A percentile compares a stretch with the other conserved stretches of the same genome.
These are phyloP conservation scores for Sphenopsis melanotis DNA, from an alignment of 2,797 vertebrate species.

Conservation along the genomic window DNA sequence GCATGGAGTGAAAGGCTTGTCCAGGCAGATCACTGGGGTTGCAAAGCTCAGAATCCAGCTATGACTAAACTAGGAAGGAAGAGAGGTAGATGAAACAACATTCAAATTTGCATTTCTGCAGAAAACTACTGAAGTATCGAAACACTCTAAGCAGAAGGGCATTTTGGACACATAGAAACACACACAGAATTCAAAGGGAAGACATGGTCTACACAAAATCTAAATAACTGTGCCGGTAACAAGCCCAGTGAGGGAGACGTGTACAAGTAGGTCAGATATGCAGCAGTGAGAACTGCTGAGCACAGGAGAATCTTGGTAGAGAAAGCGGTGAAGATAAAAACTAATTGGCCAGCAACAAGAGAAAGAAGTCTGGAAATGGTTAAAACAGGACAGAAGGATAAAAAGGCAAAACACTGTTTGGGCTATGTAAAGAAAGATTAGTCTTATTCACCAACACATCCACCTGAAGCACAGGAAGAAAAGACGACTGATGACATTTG, in stretches of 20 bases:
- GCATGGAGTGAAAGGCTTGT: constrained; percentile 15
- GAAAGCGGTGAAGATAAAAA: neutral
- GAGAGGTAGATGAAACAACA: constrained; percentile 9
- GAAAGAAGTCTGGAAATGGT: neutral
- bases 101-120: neutral
- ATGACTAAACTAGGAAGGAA: constrained; percentile 18
- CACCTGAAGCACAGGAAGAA: neutral
- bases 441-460: neutral
- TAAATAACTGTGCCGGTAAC: neutral
- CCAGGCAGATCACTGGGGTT: neutral
- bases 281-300: constrained; percentile 28
- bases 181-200: neutral
- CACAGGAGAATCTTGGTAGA: neutral
- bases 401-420: neutral
- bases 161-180: constrained; percentile 11
- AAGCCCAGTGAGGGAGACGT: neutral
- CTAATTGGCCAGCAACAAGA: neutral
- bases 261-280: constrained; percentile 39
- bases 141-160: neutral
- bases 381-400: neutral
- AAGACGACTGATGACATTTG: neutral
- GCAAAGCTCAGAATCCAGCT: constrained; percentile 39
- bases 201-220: neutral
- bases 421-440: neutral
- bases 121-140: constrained; percentile 12